Base-by-base conservation (phyloP, 1,140 invertebrate genomes). In the Drosophila tsacasi region DNA sequence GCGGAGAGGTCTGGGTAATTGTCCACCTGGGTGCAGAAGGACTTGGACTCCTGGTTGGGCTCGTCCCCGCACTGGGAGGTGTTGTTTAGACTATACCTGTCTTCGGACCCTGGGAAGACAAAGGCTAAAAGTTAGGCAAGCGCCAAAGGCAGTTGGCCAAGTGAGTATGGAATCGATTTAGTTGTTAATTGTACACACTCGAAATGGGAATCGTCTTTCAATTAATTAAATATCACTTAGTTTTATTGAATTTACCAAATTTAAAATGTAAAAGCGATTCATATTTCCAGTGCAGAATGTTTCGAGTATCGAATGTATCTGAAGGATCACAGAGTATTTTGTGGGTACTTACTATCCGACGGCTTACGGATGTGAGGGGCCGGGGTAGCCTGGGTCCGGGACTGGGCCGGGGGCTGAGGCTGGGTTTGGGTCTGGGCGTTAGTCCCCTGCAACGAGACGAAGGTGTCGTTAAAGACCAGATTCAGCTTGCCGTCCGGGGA, bases 401-500 rank as follows among this genome's bases (percentile, higher is more conserved):
- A 13, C 54, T 30, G 17, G 49, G 49, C 17, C 39, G 35, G 35
- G 35, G 35, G 35, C 35, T 13, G 35, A 0, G 13, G 35, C 35
- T 37, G 35, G 4, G 35, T 3, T 5, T 6, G 30, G 21, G 39
- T 4, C 27, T 75, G 81, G 12, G 54, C 7, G 6, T 35, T 50
- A 4, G 67, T 59, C 23, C 15, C 44, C 90, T 91, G 91, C 68
- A 85, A 91, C 76, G 82, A 90, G 49, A 92, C 69, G 64, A 87
- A 73, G 44, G 84, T 83, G 76, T 92, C 75, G 72, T 92, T 91
- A 92, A 91, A 92, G 77, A 92, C 85, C 37, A 92, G 67, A 82
- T 83, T 92, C 78, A 92, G 84, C 90, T 92, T 92, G 68, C 91
- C 91, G 68, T 92, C 86, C 67, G 91, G 91, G 59, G 91, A 85